Evolutionary conservation across 2,797 vertebrate genomes (phyloP).

Genomic region (Anomalospiza imberbis): DNA sequence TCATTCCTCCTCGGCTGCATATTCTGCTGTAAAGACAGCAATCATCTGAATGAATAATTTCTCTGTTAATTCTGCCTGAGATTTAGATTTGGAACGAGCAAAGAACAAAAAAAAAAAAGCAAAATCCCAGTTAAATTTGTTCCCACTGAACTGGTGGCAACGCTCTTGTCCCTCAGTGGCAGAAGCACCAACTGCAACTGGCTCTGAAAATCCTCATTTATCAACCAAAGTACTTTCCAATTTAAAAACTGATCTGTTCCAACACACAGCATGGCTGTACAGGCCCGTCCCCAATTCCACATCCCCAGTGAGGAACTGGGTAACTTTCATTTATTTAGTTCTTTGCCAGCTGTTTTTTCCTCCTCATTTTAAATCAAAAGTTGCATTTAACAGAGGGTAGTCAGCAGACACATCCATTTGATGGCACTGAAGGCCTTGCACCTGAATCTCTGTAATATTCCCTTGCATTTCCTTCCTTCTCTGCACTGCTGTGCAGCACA

Average conservation of each 20-base stretch:
- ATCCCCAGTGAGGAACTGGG: neutral
- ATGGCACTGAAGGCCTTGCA: neutral
- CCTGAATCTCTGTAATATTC: neutral
- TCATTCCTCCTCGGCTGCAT: neutral
- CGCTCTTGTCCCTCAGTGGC: neutral
- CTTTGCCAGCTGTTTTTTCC: neutral
- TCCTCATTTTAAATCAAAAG: neutral
- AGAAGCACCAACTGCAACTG: neutral
- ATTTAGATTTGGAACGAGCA: neutral
- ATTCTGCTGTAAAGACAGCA: neutral
- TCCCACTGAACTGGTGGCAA: fast-evolving
- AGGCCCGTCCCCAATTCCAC: neutral
- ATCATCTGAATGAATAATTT: neutral
- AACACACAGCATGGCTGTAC: neutral
- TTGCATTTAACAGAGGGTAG: neutral
- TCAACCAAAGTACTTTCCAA: neutral
- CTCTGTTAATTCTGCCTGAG: neutral
- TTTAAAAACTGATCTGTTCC: neutral
- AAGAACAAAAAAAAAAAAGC: neutral
- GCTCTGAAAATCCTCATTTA: neutral
- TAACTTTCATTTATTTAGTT: neutral
- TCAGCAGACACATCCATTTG: neutral
- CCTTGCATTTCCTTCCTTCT: neutral
- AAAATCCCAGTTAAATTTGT: neutral
- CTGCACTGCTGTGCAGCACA: neutral